Base-by-base conservation (phyloP, 2,888 invertebrate genomes). In the Falcaria lacertinaria region DNA sequence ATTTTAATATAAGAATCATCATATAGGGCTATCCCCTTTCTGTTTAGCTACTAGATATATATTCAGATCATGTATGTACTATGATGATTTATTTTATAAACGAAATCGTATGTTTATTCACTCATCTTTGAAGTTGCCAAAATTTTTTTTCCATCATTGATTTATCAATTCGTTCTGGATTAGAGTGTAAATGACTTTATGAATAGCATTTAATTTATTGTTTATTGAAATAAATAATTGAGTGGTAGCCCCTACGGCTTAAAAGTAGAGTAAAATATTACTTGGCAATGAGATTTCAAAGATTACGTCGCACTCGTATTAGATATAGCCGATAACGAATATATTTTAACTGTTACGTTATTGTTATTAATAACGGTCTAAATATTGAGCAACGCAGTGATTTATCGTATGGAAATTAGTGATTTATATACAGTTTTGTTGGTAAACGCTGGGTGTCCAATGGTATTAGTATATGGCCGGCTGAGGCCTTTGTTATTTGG, bases 261-360 rank as follows among this genome's bases (percentile, higher is more conserved):
- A 28, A 28, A 28, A 28, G 11, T 28, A 28, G 11, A 28, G 57
- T 53, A 55, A 50, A 36, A 28, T 48, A 57, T 57, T 50, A 49
- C 57, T 50, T 66, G 63, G 57, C 65, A 69, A 55, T 67, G 66
- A 64, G 48, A 60, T 66, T 57, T 41, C 3, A 54, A 55, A 58
- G 57, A 61, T 63, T 61, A 52, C 45, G 48, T 5, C 41, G 51
- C 58, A 60, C 55, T 52, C 42, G 40, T 39, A 46, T 64, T 48
- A 66, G 59, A 63, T 57, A 54, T 47, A 50, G 53, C 48, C 49
- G 54, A 59, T 63, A 59, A 56, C 25, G 46, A 37, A 25, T 39
- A 33, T 42, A 42, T 43, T 51, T 48, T 35, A 37, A 44, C 47
- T 33, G 39, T 41, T 1, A 19, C 22, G 22, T 22, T 25, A 37